Conservation (phyloP, 2,888 invertebrate genomes). For the Cantharis rustica region DNA sequence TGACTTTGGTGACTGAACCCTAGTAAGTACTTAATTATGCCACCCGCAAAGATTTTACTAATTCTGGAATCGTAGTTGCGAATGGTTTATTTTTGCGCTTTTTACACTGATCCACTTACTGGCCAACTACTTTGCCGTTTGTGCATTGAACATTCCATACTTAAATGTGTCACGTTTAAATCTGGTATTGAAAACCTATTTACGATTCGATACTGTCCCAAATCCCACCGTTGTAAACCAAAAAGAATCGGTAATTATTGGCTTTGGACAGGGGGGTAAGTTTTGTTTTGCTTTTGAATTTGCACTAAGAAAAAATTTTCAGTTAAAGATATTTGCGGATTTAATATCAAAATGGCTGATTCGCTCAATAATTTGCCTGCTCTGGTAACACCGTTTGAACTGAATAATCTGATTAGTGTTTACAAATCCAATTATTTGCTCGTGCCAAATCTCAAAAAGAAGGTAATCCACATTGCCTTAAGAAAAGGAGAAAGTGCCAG, state of each 20-base stretch:
- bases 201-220: constrained; percentile 64
- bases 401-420: constrained; percentile 54
- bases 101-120: constrained; percentile 81
- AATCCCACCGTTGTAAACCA: constrained; percentile 71
- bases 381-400: constrained; percentile 41
- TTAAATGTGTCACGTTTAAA: constrained; percentile 81
- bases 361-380: constrained; percentile 57
- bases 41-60: background rate
- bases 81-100: constrained; percentile 73
- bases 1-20: constrained; percentile 67
- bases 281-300: background rate
- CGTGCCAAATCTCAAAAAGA: constrained; percentile 56
- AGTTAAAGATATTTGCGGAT: constrained; percentile 67
- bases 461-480: constrained; percentile 63
- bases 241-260: constrained; percentile 71
- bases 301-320: constrained; percentile 43
- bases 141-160: constrained; percentile 75
- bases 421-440: constrained; percentile 64
- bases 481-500: constrained; percentile 58
- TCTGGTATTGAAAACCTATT: constrained; percentile 70
- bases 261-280: constrained; percentile 57
- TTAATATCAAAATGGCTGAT: constrained; percentile 64
- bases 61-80: constrained; percentile 59
- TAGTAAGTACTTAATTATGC: constrained; percentile 49
- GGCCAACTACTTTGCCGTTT: constrained; percentile 88